Base-by-base conservation (phyloP, 2,888 invertebrate species). In the Apamea sordens region DNA sequence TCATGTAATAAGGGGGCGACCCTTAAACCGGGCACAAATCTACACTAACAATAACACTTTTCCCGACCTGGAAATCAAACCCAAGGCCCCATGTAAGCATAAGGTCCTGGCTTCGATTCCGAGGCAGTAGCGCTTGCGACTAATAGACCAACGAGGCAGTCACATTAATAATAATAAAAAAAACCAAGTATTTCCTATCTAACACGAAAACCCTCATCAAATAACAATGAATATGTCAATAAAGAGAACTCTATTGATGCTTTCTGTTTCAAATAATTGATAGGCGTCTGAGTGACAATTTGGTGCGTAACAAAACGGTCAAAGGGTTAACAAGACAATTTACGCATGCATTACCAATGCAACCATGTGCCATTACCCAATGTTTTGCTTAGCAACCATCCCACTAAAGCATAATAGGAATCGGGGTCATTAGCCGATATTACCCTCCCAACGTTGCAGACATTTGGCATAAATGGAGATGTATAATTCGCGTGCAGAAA, bases 251-350 rank as follows among this genome's bases (percentile, higher is more conserved):
- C 41, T 47, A 24, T 59, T 69, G 79, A 61, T n/a, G 41, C 7
- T 77, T 61, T 28, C 53, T 32, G 32, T 82, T 61, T 36, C 24
- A 15, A 24, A 47, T 67, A 69, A 73, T 69, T 77, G 56, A 80
- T 76, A 44, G 80, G 80, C 71, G 76, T 73, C 76, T 50, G 74
- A 64, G 74, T 69, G 68, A 70, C 80, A 68, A 80, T 77, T 79
- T 64, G 56, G 44, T 73, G 84, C 59, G 44, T 63, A 74, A 63
- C 65, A 28, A 56, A 28, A 0, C 18, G 69, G 76, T 41, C 87
- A 69, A 47, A 64, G 69, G 68, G 74, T 85, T 80, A 87, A 84
- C 65, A 73, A 70, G 87, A 69, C 84, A 59, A 76, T 78, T 75
- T 41, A 70, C 32, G 53, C 71, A 75, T 83, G 84, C 76, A 80